phyloP scores from a whole-genome alignment of 2,113 vertebrate species.

The Agapornis roseicollis region DNA sequence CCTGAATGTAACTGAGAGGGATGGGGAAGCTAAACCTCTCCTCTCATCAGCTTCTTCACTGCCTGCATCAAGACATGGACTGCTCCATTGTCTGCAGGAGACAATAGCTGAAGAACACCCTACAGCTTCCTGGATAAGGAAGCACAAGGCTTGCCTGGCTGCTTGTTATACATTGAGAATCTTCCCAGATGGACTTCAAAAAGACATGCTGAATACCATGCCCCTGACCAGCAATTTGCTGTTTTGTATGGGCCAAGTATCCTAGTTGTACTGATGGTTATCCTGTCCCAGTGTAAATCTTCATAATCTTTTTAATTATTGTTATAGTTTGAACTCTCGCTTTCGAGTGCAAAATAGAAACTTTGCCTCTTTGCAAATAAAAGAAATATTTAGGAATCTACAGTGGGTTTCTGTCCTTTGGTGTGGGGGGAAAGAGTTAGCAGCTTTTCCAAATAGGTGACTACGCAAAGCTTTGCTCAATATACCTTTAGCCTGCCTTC shows the following conservation, averaged over 20 bases:
- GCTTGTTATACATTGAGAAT: not conserved
- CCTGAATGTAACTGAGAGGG: not conserved
- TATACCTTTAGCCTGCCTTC: not conserved
- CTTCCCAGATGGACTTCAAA: not conserved
- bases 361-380: not conserved
- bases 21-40: not conserved
- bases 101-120: not conserved
- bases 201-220: not conserved
- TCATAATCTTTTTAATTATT: slow-evolving; percentile 3
- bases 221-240: not conserved
- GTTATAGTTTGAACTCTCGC: too few species aligned
- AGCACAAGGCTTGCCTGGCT: not conserved
- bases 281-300: not conserved
- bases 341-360: not conserved
- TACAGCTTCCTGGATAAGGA: not conserved
- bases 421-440: not conserved
- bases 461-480: not conserved
- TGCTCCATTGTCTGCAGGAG: not conserved
- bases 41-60: not conserved
- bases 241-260: not conserved
- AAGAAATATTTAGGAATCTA: not conserved
- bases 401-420: not conserved
- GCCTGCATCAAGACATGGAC: not conserved
- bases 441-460: not conserved
- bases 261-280: not conserved